Base-by-base conservation (phyloP, 2,888 invertebrate species). In the Spatulosminthurus flaviceps region DNA sequence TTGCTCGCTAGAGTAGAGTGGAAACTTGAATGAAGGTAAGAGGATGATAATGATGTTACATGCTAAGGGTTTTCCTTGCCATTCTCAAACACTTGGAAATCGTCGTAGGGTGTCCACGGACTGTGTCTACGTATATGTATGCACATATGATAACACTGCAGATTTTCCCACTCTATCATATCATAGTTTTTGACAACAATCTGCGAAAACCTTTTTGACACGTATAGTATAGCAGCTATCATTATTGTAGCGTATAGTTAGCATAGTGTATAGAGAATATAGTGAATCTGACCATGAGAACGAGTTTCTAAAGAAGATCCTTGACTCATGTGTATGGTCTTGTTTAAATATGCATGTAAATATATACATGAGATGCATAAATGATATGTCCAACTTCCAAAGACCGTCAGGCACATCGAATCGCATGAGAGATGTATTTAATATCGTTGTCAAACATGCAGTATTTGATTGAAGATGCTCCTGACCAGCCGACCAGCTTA, bases 231-330 rank as follows among this genome's bases (percentile, higher is more conserved):
- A n/a, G n/a, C n/a, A n/a, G n/a, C n/a, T n/a, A n/a, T n/a, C n/a
- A n/a, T n/a, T n/a, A n/a, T n/a, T n/a, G n/a, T n/a, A n/a, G n/a
- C n/a, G n/a, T n/a, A n/a, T n/a, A n/a, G n/a, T n/a, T n/a, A n/a
- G n/a, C 51, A 51, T 51, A 51, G n/a, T 22, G 9, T 64, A 24
- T 13, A 22, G 24, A 4, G n/a, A 64, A 24, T 22, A 41, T 13
- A 13, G 2, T 4, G 51, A 73, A 60, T 73, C 66, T 76, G 75
- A 76, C 75, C 75, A 76, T 76, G 75, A 66, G 42, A 66, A 76
- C 66, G 16, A 76, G 66, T 66, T 76, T 66, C n/a, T 24, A 76
- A 66, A n/a, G 26, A 76, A 43, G 61, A 76, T 61, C 75, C 75
- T 75, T 75, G 75, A 76, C 66, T 76, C 51, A 51, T 51, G 51